These are phyloP conservation scores for Ricordea florida DNA, from an alignment of 92 coral and sea anemone genomes.

Conservation along the genomic window DNA sequence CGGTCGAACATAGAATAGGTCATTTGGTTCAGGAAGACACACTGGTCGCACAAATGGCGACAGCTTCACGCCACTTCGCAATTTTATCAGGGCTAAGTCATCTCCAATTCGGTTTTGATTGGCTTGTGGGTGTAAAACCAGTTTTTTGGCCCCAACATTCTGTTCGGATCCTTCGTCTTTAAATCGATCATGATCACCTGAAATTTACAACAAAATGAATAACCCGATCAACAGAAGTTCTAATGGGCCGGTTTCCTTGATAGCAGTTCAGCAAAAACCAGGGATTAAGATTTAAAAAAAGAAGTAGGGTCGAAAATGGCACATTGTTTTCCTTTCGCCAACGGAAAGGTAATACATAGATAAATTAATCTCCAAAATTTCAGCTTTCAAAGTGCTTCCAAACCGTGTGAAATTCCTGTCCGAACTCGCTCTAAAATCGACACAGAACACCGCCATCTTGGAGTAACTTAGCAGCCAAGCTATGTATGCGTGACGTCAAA, in stretches of 20 bases:
- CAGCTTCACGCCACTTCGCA: conserved; percentile 59
- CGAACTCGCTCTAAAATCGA: too few relatives aligned
- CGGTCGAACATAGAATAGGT: conserved; percentile 68
- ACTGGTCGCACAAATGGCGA: conserved; percentile 85
- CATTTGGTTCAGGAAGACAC: conserved; percentile 70
- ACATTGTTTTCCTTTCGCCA: too few relatives aligned
- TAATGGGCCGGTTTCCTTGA: neutral
- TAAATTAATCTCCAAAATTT: too few relatives aligned
- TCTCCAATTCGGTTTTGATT: conserved; percentile 40
- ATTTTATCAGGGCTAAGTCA: conserved; percentile 78
- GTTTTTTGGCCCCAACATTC: conserved; percentile 57
- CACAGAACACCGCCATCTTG: too few relatives aligned
- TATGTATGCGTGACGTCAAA: too few relatives aligned
- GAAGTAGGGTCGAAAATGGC: too few relatives aligned
- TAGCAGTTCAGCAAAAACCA: too few relatives aligned
- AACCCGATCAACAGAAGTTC: neutral
- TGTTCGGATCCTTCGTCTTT: conserved; percentile 90
- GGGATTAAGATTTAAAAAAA: too few relatives aligned
- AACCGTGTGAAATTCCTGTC: too few relatives aligned
- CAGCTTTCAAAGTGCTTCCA: too few relatives aligned
- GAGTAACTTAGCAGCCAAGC: too few relatives aligned
- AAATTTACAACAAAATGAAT: neutral
- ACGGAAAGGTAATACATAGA: too few relatives aligned
- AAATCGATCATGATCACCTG: conserved; percentile 88
- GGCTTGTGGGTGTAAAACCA: conserved; percentile 53